Evolutionary conservation across 2,797 vertebrate genomes (phyloP), one percentile per base, ranked within the genome.

Genomic region (Acanthurus lineatus): DNA sequence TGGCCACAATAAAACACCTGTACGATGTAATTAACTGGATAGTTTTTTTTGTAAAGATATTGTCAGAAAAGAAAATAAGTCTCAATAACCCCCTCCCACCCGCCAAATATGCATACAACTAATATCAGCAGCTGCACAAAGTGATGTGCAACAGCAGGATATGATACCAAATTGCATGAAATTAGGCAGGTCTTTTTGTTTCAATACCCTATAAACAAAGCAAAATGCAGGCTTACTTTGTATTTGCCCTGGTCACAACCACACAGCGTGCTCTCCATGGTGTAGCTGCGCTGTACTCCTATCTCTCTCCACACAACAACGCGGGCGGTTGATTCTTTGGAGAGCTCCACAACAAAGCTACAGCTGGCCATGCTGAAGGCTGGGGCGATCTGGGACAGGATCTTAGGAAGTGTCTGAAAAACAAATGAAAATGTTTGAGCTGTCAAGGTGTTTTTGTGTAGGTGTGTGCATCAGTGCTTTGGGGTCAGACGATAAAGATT

Each of bases 291-390:
- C 51, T 98, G 97, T 8, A 99, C 97, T 40, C 98, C 98, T 57
- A 99, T 97, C 90, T 99, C 98, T 85, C 97, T 94, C 98, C 98
- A 99, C 4, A 99, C 97, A 62, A 99, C 98, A 76, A 99, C 98
- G 0, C 98, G 96, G 0, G 98, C 98, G 1, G 98, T 99, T 16
- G 98, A 96, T 88, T 99, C 97, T 88, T 99, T 99, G 63, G 97
- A 99, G 81, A 97, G 98, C 84, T 99, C 98, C 78, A 99, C 98
- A 15, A 99, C 98, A 78, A 99, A 99, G 91, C 98, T 99, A 88
- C 98, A 99, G 92, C 97, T 99, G 73, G 91, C 95, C 96, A 99
- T 96, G 92, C 97, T 98, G 94, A 99, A 99, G 59, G 97, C 97
- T 3, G 98, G 97, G 3, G 98, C 98, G 40, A 96, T 96, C 86